Base-by-base conservation (phyloP, 1,140 invertebrate genomes). In the Bombus breviceps region DNA sequence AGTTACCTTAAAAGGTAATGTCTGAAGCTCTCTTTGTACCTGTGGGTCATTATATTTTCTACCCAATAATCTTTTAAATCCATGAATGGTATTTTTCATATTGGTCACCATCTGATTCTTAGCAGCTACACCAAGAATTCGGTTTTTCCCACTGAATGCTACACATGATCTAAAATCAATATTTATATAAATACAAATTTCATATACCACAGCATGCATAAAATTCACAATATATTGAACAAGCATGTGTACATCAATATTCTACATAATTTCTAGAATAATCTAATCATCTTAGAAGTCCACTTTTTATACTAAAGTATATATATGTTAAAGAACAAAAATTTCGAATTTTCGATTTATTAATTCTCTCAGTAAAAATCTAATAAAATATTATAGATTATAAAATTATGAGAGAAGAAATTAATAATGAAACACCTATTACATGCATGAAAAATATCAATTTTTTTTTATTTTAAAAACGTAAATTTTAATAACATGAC, bases 41-140 rank as follows among this genome's bases (percentile, higher is more conserved):
- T 97, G 96, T 25, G 98, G 98, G 96, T 99, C 99, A 91, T 97
- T 96, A 93, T 97, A 98, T 93, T 97, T 97, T 90, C 98, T 96
- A 68, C 99, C 99, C 88, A 99, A 94, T 43, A 99, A 95, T 92
- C 98, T 96, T 95, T 99, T 99, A 93, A 99, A 99, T 76, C 97
- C 97, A 96, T 97, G 97, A 77, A 99, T 96, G 81, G 99, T 99
- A 94, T 99, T 99, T 94, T 98, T 99, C 96, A 99, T 97, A 94
- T 99, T 99, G 88, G 98, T 99, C 25, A 99, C 97, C 95, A 98
- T 97, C 94, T 99, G 98, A 94, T 99, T 99, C 94, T 99, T 99
- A 43, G 99, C 99, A 69, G 98, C 98, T 34, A 99, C 98, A 64
- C 99, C 99, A 92, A 99, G 96, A 90, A 98, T 97, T 90, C 99